phyloP scores from a whole-genome alignment of 2,113 vertebrate species.

The Sinocyclocheilus grahami region DNA sequence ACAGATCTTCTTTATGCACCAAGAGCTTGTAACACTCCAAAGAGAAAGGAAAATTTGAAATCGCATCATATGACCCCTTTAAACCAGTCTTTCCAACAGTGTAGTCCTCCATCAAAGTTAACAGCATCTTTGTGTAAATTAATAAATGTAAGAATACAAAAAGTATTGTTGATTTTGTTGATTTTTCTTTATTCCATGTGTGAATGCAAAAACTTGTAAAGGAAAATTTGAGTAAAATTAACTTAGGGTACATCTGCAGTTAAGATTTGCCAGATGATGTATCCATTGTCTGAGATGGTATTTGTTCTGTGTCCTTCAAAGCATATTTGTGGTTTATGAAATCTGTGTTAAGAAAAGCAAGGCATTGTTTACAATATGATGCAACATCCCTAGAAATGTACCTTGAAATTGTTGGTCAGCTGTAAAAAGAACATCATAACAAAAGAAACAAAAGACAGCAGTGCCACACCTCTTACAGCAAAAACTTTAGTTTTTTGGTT shows the following conservation, averaged over 20 bases:
- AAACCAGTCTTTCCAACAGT: neutral
- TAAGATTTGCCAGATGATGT: neutral
- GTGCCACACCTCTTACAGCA: neutral
- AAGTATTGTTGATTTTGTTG: no score
- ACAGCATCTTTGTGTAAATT: neutral
- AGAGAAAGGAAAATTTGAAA: no score
- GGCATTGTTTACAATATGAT: neutral
- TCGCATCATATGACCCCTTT: no score
- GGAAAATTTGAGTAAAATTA: neutral
- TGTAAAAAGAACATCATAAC: neutral
- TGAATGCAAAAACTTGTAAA: neutral
- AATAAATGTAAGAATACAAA: no score
- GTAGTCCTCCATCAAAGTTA: neutral
- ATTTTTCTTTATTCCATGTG: neutral
- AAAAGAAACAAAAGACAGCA: neutral
- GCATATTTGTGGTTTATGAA: neutral
- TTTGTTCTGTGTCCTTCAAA: neutral
- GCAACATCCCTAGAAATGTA: neutral
- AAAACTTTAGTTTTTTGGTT: neutral
- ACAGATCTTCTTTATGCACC: no score
- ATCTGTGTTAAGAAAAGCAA: slow-evolving; percentile 7
- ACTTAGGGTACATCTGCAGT: slow-evolving; percentile 5
- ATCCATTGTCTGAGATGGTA: neutral
- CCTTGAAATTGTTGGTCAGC: neutral
- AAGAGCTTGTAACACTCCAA: no score